These are phyloP conservation scores for Anarhynchus alexandrinus DNA, from an alignment of 2,113 vertebrate species.

Conservation along the genomic window DNA sequence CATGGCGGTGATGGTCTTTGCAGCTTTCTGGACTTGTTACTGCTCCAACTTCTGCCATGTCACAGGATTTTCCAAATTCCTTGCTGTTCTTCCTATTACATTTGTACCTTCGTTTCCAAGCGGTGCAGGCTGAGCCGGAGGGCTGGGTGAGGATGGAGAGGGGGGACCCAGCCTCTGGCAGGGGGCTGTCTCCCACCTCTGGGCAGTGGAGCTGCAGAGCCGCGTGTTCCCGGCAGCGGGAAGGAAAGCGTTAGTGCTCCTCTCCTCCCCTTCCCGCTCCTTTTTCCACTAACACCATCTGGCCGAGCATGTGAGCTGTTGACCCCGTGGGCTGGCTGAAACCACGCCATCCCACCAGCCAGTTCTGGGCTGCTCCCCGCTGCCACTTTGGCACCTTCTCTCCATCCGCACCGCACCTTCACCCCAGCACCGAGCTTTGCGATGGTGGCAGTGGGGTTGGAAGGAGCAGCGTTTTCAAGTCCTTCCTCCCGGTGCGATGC, in stretches of 20 bases:
- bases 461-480: neutral
- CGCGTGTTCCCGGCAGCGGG: neutral
- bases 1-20: neutral
- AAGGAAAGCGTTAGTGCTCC: neutral
- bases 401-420: neutral
- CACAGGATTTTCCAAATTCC: neutral
- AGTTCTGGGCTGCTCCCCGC: neutral
- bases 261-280: neutral
- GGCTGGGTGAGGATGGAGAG: neutral
- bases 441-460: neutral
- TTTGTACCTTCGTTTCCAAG: neutral
- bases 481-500: neutral
- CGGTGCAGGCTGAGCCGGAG: neutral
- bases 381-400: neutral
- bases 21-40: constrained; percentile 9
- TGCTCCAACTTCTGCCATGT: neutral
- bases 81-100: neutral
- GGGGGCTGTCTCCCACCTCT: neutral
- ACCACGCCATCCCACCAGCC: neutral
- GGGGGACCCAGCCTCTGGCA: neutral
- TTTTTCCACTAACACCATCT: neutral
- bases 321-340: neutral
- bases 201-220: neutral
- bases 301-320: rapidly evolving
- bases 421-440: neutral